These are phyloP conservation scores for Cepphus grylle DNA, from an alignment of 2,113 vertebrate genomes.

Conservation along the genomic window DNA sequence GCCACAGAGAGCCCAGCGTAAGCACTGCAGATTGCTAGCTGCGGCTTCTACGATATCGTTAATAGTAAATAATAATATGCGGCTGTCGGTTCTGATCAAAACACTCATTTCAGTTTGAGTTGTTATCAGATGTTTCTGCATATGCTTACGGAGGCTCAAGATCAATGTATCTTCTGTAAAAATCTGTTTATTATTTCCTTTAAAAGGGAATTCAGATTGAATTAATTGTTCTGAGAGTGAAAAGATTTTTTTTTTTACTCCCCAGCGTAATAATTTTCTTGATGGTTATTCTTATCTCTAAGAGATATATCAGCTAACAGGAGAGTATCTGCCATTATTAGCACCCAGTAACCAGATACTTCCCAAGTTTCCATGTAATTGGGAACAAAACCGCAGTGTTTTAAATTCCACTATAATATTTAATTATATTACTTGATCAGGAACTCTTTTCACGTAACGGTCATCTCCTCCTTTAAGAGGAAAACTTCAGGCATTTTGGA, in stretches of 20 bases:
- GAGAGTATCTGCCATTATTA: conserved; percentile 23
- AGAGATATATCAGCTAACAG: conserved; percentile 1
- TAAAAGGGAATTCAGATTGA: neutral
- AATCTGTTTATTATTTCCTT: neutral
- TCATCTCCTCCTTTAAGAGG: neutral
- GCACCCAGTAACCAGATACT: conserved; percentile 8
- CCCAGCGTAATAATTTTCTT: neutral
- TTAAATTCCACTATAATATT: neutral
- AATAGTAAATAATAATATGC: neutral
- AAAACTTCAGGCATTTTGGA: conserved; percentile 6
- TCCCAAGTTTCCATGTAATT: neutral
- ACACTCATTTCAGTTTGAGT: neutral
- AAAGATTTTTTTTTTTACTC: neutral
- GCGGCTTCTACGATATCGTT: neutral
- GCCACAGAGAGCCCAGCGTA: neutral
- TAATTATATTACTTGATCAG: neutral
- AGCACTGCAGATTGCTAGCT: neutral
- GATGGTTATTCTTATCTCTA: conserved; percentile 4
- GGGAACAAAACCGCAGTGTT: neutral
- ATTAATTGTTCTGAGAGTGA: neutral
- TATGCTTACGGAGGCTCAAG: neutral
- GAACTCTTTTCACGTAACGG: neutral
- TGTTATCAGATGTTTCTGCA: conserved; percentile 9
- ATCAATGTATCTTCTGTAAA: neutral
- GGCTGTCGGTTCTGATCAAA: neutral